Conservation (phyloP, 2,797 vertebrate species). For the Pipistrellus nathusii region DNA sequence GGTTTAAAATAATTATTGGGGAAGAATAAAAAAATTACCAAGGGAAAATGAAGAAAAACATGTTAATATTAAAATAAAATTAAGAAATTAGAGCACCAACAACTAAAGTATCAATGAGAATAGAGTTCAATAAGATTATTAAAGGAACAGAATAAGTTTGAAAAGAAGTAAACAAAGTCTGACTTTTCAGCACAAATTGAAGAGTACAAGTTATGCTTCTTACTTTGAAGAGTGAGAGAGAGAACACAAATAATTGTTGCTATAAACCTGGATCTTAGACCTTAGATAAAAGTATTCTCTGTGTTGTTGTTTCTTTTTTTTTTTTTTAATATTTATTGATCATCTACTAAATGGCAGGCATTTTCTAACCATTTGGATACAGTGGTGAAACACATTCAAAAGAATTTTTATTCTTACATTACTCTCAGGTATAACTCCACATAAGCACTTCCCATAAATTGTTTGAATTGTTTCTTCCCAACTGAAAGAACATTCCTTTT, state of each 20-base stretch:
- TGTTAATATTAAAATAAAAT: not conserved
- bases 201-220: not conserved
- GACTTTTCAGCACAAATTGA: not conserved
- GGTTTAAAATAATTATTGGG: not conserved
- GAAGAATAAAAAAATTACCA: not conserved
- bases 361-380: not conserved
- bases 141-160: not conserved
- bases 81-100: not conserved
- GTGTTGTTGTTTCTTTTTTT: not conserved
- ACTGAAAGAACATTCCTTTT: conserved; percentile 38
- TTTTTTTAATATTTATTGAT: not conserved
- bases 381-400: not conserved
- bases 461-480: conserved; percentile 29
- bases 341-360: not conserved
- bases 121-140: not conserved
- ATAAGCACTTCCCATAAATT: conserved; percentile 22
- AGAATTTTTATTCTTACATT: not conserved
- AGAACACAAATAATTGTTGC: not conserved
- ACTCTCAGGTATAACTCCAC: conserved; percentile 4
- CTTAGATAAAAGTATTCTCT: not conserved
- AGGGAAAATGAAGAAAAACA: not conserved
- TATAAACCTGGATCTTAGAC: not conserved
- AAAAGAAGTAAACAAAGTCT: not conserved
- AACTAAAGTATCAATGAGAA: not conserved
- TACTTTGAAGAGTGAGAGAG: not conserved